Percentiles rank a stretch among this genome's conserved stretches.
phyloP scores from a whole-genome alignment of 2,888 invertebrate genomes.

The Eupithecia tripunctaria region DNA sequence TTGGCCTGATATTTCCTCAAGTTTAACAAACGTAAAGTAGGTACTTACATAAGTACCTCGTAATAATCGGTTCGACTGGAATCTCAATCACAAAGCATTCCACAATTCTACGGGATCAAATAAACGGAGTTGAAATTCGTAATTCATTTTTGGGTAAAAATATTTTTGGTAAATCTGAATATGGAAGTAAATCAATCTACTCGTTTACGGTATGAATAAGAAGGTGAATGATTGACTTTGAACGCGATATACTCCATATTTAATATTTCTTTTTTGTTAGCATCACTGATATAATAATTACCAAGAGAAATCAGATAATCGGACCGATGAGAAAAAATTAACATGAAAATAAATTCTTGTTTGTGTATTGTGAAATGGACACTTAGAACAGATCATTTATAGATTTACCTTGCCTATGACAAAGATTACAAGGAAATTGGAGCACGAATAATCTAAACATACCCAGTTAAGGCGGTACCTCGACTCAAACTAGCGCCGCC shows the following conservation, averaged over 20 bases:
- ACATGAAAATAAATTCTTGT: no score
- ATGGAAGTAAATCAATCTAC: neutral
- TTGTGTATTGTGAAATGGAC: no score
- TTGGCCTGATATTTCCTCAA: neutral
- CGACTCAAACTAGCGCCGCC: no score
- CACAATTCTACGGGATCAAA: neutral
- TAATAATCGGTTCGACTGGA: neutral
- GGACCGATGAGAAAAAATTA: no score
- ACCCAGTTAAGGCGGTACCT: no score
- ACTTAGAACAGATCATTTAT: neutral
- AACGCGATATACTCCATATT: no score
- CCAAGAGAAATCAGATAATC: no score
- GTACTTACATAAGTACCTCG: neutral
- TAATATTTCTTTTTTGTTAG: no score
- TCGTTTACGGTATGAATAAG: neutral
- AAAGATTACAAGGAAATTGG: neutral
- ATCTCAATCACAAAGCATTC: neutral
- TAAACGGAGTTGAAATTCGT: slow-evolving; percentile 6
- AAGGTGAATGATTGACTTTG: no score
- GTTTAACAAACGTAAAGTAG: neutral
- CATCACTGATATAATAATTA: no score
- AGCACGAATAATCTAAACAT: neutral
- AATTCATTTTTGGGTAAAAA: neutral
- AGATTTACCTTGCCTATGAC: neutral
- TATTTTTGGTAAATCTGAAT: neutral